Conservation (phyloP, 1,140 invertebrate species). For the Zaprionus inermis region DNA sequence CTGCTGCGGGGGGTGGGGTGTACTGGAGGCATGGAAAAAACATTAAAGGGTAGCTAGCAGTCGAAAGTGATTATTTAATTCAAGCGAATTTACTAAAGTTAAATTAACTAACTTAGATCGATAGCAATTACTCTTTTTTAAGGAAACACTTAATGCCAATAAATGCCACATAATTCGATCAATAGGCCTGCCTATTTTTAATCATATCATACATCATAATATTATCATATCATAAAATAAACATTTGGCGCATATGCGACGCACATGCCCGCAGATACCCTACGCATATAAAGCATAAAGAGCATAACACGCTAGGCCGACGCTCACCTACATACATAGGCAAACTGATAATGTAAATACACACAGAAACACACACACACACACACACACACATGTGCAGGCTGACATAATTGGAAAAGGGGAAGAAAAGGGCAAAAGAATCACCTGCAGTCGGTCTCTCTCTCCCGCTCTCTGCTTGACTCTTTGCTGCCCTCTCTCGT, state of each 20-base stretch:
- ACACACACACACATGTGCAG: not conserved
- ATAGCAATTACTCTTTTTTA: too few species aligned
- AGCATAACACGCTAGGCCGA: conserved; percentile 39
- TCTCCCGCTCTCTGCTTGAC: conserved; percentile 8
- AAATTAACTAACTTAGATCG: too few species aligned
- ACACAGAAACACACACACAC: not conserved
- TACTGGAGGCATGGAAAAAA: too few species aligned
- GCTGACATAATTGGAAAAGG: conserved; percentile 16
- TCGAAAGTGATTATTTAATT: too few species aligned
- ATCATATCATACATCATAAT: too few species aligned
- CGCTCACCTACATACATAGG: conserved; percentile 67
- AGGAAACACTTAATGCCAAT: too few species aligned
- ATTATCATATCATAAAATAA: too few species aligned
- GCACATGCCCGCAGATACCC: conserved; percentile 42
- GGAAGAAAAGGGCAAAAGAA: conserved; percentile 37
- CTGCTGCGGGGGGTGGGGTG: not conserved
- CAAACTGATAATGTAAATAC: conserved; percentile 36
- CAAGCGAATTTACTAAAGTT: too few species aligned
- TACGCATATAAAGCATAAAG: conserved; percentile 25
- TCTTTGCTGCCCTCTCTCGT: conserved; percentile 1
- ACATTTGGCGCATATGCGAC: not conserved
- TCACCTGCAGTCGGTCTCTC: conserved; percentile 37
- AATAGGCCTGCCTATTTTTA: too few species aligned
- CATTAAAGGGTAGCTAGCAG: too few species aligned
- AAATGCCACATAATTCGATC: too few species aligned